Evolutionary conservation across 2,797 vertebrate species (phyloP).

Genomic region (Malacoraja senta): DNA sequence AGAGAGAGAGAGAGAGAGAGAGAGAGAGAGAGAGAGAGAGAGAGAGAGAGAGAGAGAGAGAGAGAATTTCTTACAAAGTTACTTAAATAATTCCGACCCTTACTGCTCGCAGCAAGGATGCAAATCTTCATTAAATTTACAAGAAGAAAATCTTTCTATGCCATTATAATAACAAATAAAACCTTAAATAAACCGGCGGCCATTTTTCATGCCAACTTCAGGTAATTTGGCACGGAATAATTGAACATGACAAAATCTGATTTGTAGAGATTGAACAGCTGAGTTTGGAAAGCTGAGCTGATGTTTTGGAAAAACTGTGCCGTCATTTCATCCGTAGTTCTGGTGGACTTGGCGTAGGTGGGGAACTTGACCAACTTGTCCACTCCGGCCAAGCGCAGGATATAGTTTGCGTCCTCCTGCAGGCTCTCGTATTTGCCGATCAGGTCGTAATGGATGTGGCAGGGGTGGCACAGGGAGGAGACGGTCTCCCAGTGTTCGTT

Average conservation of each 20-base stretch:
- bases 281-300: slow-evolving; percentile 78
- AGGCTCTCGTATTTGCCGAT: slow-evolving; percentile 95
- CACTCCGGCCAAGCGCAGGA: slow-evolving; percentile 77
- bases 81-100: slow-evolving; percentile 79
- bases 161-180: slow-evolving; percentile 66
- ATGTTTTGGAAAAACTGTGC: slow-evolving; percentile 97
- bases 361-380: slow-evolving; percentile 80
- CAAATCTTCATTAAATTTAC: slow-evolving; percentile 70
- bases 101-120: slow-evolving; percentile 92
- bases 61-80: slow-evolving; percentile 59
- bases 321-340: slow-evolving; percentile 95
- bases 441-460: slow-evolving; percentile 93
- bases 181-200: slow-evolving; percentile 63
- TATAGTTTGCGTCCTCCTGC: slow-evolving; percentile 84
- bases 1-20: no score
- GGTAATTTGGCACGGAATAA: slow-evolving; percentile 88
- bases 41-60: no score
- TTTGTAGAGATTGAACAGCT: slow-evolving; percentile 92
- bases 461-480: slow-evolving; percentile 89
- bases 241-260: slow-evolving; percentile 98
- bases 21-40: no score
- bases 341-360: slow-evolving; percentile 88
- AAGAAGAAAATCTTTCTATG: slow-evolving; percentile 67
- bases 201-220: slow-evolving; percentile 75
- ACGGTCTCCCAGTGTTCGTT: slow-evolving; percentile 98